Percentiles rank a stretch among this genome's conserved stretches.
Evolutionary conservation across 2,888 invertebrate species (phyloP).

Genomic region (Scrobipalpa costella): DNA sequence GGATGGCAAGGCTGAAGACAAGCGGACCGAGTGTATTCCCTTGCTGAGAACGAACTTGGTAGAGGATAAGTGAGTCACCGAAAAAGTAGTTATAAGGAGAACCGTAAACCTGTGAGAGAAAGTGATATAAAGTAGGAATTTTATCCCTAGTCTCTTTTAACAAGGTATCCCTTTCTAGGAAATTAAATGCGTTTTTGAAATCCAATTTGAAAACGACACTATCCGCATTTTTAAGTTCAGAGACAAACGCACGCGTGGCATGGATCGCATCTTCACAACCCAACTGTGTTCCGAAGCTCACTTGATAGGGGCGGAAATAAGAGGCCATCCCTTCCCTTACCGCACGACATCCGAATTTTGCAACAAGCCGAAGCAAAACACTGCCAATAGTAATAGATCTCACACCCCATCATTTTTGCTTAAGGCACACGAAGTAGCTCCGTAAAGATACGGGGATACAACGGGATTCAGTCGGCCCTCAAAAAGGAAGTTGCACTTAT

Average conservation of each 20-base stretch:
- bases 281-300: not conserved
- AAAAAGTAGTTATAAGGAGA: not conserved
- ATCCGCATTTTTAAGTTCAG: not conserved
- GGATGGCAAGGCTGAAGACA: no score
- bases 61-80: not conserved
- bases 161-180: no score
- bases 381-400: slow-evolving; percentile 16
- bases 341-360: slow-evolving; percentile 3
- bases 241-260: not conserved
- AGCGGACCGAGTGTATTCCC: no score
- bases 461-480: not conserved
- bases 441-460: slow-evolving; percentile 13
- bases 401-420: slow-evolving; percentile 16
- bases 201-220: no score
- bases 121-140: not conserved
- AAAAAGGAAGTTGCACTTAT: slow-evolving; percentile 8
- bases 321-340: not conserved
- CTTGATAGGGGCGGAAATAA: not conserved
- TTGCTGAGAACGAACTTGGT: no score
- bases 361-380: not conserved
- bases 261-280: no score
- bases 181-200: no score
- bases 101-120: not conserved
- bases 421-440: slow-evolving; percentile 13
- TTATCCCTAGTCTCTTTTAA: no score